Percentiles rank a stretch among this genome's conserved stretches.
Conservation (phyloP, 2,797 vertebrate species). For the Tinamus major region DNA sequence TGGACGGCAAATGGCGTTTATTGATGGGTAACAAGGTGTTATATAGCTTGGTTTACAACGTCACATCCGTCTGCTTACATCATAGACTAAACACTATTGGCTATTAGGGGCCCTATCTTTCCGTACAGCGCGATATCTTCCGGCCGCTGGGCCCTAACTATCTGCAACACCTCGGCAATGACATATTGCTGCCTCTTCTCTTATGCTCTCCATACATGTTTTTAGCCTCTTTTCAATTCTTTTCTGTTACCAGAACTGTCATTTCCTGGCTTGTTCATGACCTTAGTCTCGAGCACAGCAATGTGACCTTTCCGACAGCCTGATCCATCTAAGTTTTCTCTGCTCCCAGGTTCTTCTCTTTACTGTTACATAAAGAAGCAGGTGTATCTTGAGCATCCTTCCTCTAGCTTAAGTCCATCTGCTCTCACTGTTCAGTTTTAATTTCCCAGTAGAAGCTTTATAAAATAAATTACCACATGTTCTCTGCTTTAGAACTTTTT, state of each 20-base stretch:
- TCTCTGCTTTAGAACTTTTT: not conserved
- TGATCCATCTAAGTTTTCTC: not conserved
- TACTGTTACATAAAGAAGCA: not conserved
- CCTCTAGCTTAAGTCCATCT: not conserved
- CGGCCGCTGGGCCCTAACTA: too few species aligned
- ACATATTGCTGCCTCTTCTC: not conserved
- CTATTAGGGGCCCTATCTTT: too few species aligned
- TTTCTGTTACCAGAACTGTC: not conserved
- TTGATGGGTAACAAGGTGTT: too few species aligned
- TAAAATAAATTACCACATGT: not conserved
- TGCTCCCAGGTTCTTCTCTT: not conserved
- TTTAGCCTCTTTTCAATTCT: not conserved
- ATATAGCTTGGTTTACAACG: too few species aligned
- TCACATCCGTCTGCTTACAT: too few species aligned
- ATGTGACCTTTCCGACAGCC: not conserved
- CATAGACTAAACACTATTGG: too few species aligned
- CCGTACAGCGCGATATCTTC: too few species aligned
- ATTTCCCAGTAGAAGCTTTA: not conserved
- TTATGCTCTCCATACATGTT: not conserved
- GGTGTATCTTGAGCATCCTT: not conserved
- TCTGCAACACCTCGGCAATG: not conserved
- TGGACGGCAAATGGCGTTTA: too few species aligned
- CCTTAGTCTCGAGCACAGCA: not conserved
- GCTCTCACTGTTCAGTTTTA: not conserved
- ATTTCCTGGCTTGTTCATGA: not conserved